These are phyloP conservation scores for Chamaetylas fuelleborni DNA, from an alignment of 2,113 vertebrate genomes.

Conservation along the genomic window DNA sequence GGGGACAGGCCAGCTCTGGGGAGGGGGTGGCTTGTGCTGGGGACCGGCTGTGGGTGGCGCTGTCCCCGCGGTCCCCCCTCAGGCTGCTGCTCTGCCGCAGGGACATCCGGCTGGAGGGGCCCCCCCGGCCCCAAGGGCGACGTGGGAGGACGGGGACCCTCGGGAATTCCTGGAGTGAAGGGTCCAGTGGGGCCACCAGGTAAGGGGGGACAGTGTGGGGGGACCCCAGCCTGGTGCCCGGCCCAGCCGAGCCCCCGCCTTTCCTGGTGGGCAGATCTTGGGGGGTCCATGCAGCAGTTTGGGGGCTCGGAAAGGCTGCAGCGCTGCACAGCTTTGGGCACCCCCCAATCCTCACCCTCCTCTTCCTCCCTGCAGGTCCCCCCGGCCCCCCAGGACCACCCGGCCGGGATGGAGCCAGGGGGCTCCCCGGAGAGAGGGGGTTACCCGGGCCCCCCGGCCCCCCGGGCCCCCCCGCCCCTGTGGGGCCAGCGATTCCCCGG, in stretches of 20 bases:
- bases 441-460: constrained; percentile 80
- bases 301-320: background rate
- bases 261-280: background rate
- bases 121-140: constrained; percentile 81
- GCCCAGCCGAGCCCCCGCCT: background rate
- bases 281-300: background rate
- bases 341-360: background rate
- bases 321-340: background rate
- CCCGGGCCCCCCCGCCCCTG: constrained; percentile 79
- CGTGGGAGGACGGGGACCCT: constrained; percentile 73
- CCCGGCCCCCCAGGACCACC: constrained; percentile 82
- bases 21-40: too few species aligned
- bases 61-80: background rate
- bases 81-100: background rate
- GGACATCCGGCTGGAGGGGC: background rate
- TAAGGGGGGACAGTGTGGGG: constrained; percentile 27
- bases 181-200: constrained; percentile 83
- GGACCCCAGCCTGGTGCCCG: background rate
- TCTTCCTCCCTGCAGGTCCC: constrained; percentile 57
- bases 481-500: too few species aligned
- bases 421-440: constrained; percentile 84
- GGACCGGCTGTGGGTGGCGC: background rate
- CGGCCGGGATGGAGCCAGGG: constrained; percentile 70
- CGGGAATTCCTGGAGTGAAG: constrained; percentile 77
- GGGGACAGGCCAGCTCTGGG: background rate